A percentile compares a stretch with the other conserved stretches of the same genome.
Evolutionary conservation across 2,888 invertebrate species (phyloP).

Genomic region (Lucinisca nassula): DNA sequence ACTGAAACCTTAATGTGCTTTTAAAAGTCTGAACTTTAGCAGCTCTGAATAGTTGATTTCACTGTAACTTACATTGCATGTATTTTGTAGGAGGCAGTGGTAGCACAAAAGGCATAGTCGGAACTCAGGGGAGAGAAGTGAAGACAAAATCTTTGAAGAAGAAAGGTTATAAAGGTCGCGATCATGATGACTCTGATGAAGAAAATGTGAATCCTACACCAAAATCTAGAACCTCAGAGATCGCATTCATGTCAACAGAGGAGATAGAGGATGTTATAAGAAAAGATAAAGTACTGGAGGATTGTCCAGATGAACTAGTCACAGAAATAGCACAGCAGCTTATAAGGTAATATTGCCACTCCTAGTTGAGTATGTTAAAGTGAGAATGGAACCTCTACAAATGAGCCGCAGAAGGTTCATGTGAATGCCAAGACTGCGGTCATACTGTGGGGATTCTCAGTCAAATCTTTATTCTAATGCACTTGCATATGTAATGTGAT

Average conservation of each 20-base stretch:
- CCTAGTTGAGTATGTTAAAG: too few species aligned
- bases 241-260: constrained; percentile 87
- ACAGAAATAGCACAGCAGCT: constrained; percentile 92
- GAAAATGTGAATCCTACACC: constrained; percentile 86
- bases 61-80: background rate
- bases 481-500: too few species aligned
- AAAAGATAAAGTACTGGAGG: constrained; percentile 88
- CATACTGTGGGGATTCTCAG: too few species aligned
- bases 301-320: constrained; percentile 92
- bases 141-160: constrained; percentile 98
- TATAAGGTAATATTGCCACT: constrained; percentile 92
- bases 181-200: constrained; percentile 92
- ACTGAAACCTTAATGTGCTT: too few species aligned
- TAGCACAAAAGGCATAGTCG: constrained; percentile 92
- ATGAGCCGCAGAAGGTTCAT: too few species aligned
- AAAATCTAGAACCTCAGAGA: constrained; percentile 65
- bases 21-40: too few species aligned
- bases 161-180: constrained; percentile 88
- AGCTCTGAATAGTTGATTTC: too few species aligned
- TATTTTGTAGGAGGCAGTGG: constrained; percentile 70
- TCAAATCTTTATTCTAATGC: too few species aligned
- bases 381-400: too few species aligned
- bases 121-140: constrained; percentile 97
- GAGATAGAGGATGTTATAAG: constrained; percentile 92
- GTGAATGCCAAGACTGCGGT: too few species aligned